A percentile compares a stretch with the other conserved stretches of the same genome.
Evolutionary conservation across 2,113 vertebrate genomes (phyloP).

Genomic region (Pithys albifrons): DNA sequence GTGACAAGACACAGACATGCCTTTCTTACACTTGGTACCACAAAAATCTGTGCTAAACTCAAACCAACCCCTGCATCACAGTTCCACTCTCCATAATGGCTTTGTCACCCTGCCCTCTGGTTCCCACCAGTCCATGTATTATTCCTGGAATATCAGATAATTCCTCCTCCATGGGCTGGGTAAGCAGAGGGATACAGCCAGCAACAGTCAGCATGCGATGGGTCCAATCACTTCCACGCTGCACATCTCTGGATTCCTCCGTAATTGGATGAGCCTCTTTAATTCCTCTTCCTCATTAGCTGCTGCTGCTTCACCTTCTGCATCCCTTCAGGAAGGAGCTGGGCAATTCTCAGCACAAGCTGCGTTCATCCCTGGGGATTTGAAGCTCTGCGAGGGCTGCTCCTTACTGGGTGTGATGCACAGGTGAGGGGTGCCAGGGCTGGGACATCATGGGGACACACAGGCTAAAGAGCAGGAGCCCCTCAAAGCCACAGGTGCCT

Average conservation of each 20-base stretch:
- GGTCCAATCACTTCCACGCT: accelerated
- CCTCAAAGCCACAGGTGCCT: not conserved
- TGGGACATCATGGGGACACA: not conserved
- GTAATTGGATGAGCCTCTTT: not conserved
- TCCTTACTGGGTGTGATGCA: accelerated
- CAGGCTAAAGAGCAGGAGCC: accelerated
- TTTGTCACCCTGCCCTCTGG: not conserved
- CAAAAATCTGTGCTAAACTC: not conserved
- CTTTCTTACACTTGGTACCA: not conserved
- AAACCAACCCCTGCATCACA: not conserved
- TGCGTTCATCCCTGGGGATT: not conserved
- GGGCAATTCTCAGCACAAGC: not conserved
- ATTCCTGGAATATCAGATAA: not conserved
- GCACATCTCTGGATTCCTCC: not conserved
- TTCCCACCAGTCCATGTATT: not conserved
- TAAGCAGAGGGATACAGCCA: not conserved
- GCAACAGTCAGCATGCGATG: not conserved
- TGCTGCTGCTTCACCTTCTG: not conserved
- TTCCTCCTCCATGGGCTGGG: not conserved
- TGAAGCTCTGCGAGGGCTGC: not conserved
- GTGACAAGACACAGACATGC: not conserved
- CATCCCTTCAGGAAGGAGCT: not conserved
- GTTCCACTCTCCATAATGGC: accelerated
- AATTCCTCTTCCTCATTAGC: not conserved
- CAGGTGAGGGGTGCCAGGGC: not conserved